phyloP scores from a whole-genome alignment of 1,140 invertebrate genomes.

The Platyscapa corneri region DNA sequence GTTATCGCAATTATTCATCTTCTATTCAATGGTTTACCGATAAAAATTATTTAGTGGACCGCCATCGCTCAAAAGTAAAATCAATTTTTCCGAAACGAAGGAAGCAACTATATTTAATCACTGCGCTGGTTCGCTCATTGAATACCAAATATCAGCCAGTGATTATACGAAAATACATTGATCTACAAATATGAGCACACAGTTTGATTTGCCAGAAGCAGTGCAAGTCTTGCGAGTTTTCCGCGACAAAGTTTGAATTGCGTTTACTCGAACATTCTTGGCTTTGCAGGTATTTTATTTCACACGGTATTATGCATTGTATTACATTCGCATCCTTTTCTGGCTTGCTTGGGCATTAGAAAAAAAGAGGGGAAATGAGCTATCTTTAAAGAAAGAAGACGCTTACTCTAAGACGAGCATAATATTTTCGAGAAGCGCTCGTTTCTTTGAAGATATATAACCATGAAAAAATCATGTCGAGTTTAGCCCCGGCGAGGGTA shows the following conservation, averaged over 20 bases:
- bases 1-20: background rate
- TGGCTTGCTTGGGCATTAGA: too few relatives aligned
- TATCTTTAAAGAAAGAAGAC: too few relatives aligned
- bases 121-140: background rate
- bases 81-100: background rate
- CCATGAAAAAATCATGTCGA: background rate
- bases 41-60: background rate
- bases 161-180: background rate
- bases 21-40: background rate
- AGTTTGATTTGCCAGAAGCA: background rate
- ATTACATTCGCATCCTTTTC: too few relatives aligned
- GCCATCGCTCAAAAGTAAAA: background rate
- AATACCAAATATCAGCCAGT: background rate
- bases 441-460: background rate
- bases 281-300: too few relatives aligned
- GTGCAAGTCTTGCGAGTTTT: background rate
- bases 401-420: too few relatives aligned
- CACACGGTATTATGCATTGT: too few relatives aligned
- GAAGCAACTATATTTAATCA: background rate
- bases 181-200: background rate
- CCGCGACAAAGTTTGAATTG: background rate
- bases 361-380: too few relatives aligned
- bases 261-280: background rate
- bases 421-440: too few relatives aligned
- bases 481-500: too few relatives aligned